Evolutionary conservation across 2,113 vertebrate species (phyloP).

Genomic region (Lanius ludovicianus): DNA sequence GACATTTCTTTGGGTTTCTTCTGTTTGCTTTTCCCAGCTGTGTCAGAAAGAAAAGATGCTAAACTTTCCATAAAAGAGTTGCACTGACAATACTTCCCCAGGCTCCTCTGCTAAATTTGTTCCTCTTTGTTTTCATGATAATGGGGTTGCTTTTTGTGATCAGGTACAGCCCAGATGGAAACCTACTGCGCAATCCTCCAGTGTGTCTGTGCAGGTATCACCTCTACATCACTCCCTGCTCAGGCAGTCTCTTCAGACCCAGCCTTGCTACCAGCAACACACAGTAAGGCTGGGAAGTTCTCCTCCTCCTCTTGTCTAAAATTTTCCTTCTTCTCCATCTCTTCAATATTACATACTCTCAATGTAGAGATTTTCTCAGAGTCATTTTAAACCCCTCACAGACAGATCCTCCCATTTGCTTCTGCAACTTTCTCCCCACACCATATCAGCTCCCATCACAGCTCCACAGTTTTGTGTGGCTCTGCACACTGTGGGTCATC

Average conservation of each 20-base stretch:
- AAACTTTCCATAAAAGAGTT: background rate
- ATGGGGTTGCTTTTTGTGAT: background rate
- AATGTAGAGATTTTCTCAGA: background rate
- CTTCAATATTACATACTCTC: background rate
- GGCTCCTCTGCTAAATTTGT: background rate
- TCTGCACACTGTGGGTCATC: background rate
- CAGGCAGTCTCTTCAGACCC: background rate
- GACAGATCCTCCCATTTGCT: background rate
- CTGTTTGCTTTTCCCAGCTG: background rate
- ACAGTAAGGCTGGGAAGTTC: background rate
- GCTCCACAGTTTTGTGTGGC: background rate
- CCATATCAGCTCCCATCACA: background rate
- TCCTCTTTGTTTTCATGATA: background rate
- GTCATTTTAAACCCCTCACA: background rate
- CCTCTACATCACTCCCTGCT: background rate
- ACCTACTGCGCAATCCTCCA: background rate
- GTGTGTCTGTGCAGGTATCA: background rate
- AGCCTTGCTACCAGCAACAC: background rate
- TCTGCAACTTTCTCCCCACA: background rate
- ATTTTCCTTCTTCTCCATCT: background rate
- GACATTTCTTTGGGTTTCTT: background rate
- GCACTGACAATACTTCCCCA: background rate
- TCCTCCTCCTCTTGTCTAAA: background rate
- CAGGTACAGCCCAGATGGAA: background rate
- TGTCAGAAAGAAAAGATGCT: background rate